Conservation (phyloP, 2,888 invertebrate species). For the Euspilapteryx auroguttella region DNA sequence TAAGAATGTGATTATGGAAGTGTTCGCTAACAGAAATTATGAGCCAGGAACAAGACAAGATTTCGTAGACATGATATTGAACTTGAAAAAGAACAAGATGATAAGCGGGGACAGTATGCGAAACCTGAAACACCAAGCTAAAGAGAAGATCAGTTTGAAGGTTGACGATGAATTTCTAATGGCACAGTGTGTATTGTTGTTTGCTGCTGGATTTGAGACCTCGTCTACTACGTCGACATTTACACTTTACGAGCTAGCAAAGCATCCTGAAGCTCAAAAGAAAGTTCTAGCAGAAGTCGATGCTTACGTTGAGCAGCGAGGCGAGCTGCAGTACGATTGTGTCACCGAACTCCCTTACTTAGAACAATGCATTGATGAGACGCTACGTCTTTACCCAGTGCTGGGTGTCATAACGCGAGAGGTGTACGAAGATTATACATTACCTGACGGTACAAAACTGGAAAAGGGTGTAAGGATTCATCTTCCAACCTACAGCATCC, state of each 20-base stretch:
- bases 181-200: conserved; percentile 42
- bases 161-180: conserved; percentile 25
- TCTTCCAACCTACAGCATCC: conserved; percentile 9
- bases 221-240: conserved; percentile 7
- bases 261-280: conserved; percentile 8
- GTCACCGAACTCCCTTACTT: conserved; percentile 7
- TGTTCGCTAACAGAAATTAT: conserved; percentile 6
- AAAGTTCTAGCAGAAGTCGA: conserved; percentile 7
- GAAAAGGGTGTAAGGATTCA: conserved; percentile 8
- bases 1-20: conserved; percentile 2
- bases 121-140: conserved; percentile 1
- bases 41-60: conserved; percentile 7
- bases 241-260: conserved; percentile 8
- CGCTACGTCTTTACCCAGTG: conserved; percentile 8
- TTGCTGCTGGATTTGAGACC: conserved; percentile 10
- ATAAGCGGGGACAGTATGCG: conserved; percentile 4
- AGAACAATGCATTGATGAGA: conserved; percentile 8
- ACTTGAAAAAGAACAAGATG: conserved; percentile 5
- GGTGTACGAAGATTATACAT: conserved; percentile 6
- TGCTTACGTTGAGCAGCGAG: conserved; percentile 5
- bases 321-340: conserved; percentile 7
- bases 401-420: conserved; percentile 6
- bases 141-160: conserved; percentile 5
- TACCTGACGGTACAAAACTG: conserved; percentile 7
- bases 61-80: conserved; percentile 8